phyloP scores from a whole-genome alignment of 2,888 invertebrate genomes.

The Mimumesa dahlbomi region DNA sequence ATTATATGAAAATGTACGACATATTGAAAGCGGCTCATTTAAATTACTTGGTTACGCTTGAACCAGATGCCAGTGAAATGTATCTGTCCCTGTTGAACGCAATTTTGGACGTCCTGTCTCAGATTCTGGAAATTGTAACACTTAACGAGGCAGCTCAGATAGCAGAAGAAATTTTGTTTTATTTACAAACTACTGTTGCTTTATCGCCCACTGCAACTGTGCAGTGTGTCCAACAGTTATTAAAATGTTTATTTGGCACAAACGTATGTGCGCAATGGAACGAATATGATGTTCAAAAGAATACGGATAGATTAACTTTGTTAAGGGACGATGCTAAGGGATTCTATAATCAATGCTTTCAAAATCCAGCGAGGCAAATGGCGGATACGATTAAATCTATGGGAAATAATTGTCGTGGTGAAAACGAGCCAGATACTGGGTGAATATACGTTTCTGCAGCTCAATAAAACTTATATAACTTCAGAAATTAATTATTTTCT shows the following conservation, averaged over 20 bases:
- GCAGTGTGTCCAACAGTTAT: slow-evolving; percentile 88
- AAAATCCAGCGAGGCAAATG: slow-evolving; percentile 73
- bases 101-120: slow-evolving; percentile 84
- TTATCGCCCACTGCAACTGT: slow-evolving; percentile 87
- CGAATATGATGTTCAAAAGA: slow-evolving; percentile 69
- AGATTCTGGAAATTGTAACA: slow-evolving; percentile 86
- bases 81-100: slow-evolving; percentile 86
- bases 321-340: slow-evolving; percentile 58
- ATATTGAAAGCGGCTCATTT: slow-evolving; percentile 90
- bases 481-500: not conserved
- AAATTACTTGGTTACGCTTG: slow-evolving; percentile 93
- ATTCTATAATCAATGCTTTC: slow-evolving; percentile 75
- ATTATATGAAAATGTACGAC: slow-evolving; percentile 91
- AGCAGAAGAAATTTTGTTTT: slow-evolving; percentile 90
- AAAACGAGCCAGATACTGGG: slow-evolving; percentile 72
- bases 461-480: not conserved
- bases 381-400: slow-evolving; percentile 73
- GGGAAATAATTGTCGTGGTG: slow-evolving; percentile 74
- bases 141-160: slow-evolving; percentile 87
- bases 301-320: slow-evolving; percentile 43
- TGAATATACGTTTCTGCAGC: slow-evolving; percentile 34
- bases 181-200: slow-evolving; percentile 87
- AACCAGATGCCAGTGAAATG: slow-evolving; percentile 88
- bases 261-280: slow-evolving; percentile 83
- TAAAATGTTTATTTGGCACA: slow-evolving; percentile 89